These are phyloP conservation scores for Trissolcus brochymenae DNA, from an alignment of 2,888 invertebrate genomes.

Conservation along the genomic window DNA sequence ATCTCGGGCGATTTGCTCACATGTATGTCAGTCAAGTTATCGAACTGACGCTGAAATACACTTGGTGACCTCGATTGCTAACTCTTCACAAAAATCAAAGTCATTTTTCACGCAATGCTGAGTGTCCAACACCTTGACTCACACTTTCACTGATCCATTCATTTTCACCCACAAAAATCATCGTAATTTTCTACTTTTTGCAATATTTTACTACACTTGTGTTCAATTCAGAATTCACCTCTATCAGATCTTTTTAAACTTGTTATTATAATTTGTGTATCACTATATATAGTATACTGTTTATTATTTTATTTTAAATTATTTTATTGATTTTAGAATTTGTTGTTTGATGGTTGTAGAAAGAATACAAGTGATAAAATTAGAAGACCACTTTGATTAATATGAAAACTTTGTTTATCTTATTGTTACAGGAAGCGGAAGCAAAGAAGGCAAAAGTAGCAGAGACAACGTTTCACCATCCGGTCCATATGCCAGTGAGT, in stretches of 20 bases:
- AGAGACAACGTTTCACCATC: constrained; percentile 85
- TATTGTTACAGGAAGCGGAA: constrained; percentile 83
- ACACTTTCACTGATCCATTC: constrained; percentile 26
- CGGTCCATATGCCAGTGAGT: constrained; percentile 78
- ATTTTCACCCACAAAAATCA: constrained; percentile 20
- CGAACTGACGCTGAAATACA: too few relatives aligned
- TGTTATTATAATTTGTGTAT: background rate
- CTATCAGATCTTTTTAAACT: too few relatives aligned
- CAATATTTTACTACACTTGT: too few relatives aligned
- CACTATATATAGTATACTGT: background rate
- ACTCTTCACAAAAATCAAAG: constrained; percentile 45
- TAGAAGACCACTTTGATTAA: constrained; percentile 30
- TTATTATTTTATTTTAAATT: background rate
- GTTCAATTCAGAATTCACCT: too few relatives aligned
- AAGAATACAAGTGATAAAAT: too few relatives aligned
- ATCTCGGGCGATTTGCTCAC: too few relatives aligned
- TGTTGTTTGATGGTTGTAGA: too few relatives aligned
- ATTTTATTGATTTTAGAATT: background rate
- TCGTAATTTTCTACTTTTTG: background rate
- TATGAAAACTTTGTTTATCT: constrained; percentile 59
- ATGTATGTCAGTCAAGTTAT: background rate
- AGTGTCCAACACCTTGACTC: constrained; percentile 42
- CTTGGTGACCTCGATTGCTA: constrained; percentile 35
- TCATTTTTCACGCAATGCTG: constrained; percentile 43
- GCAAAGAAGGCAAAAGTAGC: constrained; percentile 83